Conservation (phyloP, 1,140 invertebrate genomes). For the Platorchestia sp. region DNA sequence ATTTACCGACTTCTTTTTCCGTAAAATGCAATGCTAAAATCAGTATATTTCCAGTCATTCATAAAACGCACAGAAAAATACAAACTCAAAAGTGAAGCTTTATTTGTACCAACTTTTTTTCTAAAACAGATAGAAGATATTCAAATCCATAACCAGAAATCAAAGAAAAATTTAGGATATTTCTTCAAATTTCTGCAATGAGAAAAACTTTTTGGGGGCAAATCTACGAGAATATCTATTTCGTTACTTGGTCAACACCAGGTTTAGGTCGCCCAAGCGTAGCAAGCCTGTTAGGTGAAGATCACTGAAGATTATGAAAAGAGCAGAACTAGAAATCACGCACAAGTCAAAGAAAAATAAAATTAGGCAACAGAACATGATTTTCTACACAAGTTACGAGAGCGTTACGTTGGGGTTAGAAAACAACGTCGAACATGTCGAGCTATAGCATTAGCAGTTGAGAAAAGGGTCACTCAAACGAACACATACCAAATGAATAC, state of each 20-base stretch:
- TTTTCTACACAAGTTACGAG: neutral
- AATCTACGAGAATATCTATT: neutral
- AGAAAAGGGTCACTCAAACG: neutral
- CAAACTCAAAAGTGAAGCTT: neutral
- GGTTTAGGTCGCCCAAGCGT: neutral
- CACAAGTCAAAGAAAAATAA: neutral
- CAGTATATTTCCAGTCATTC: no score
- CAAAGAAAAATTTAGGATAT: neutral
- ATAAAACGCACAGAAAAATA: neutral
- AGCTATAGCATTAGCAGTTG: neutral
- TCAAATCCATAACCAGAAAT: neutral
- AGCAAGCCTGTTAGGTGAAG: neutral
- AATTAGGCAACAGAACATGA: neutral
- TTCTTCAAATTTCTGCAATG: neutral
- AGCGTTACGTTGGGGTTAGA: neutral
- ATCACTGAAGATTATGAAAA: neutral
- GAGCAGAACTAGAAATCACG: neutral
- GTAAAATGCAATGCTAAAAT: no score
- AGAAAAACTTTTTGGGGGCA: no score
- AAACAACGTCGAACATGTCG: neutral
- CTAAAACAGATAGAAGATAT: neutral
- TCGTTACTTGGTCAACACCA: neutral
- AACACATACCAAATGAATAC: neutral
- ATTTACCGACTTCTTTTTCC: no score
- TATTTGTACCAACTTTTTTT: neutral